Evolutionary conservation across 2,113 vertebrate genomes (phyloP), one percentile per base, ranked within the genome.

Genomic region (Nicator chloris): DNA sequence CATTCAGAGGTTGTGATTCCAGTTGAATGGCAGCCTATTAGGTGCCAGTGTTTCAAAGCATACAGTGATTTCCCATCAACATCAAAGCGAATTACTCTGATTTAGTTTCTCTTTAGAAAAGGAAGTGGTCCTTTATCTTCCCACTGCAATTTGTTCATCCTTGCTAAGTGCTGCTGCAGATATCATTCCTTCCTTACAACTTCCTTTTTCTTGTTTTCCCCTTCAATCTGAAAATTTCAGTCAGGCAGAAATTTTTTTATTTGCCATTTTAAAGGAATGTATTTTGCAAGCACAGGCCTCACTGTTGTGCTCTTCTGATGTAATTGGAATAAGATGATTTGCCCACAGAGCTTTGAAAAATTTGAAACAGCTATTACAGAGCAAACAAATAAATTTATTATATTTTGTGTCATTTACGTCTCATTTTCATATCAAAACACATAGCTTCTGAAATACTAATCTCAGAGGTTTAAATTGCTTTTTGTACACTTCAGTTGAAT

Each of bases 61-160:
- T 51, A 60, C 53, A 49, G 56, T 66, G 53, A 96, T 95, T 96
- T 97, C 63, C 82, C 51, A 80, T 82, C 75, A 73, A 86, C 85
- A 92, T 94, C 66, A 96, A 96, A 97, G 92, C 19, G 88, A 85
- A 76, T 75, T 40, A 86, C n/a, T 87, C 40, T 76, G 42, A 63
- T 88, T 81, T 83, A 70, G 28, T 86, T 93, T 93, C 72, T 57
- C n/a, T 81, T 84, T 42, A 83, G 69, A 65, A 91, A 84, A 94
- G 37, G 56, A 92, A 78, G 16, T 3, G 1, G 49, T 82, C 31
- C 16, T 95, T 88, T 90, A 33, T 86, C 92, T 92, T 88, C 44
- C 42, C 39, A 20, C 24, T 71, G 50, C 27, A 88, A 53, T n/a
- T 66, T 3, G 1, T 75, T 83, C 65, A 39, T 68, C 66, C 47